Conservation (phyloP, 2,797 vertebrate genomes). For the Lates japonicus region DNA sequence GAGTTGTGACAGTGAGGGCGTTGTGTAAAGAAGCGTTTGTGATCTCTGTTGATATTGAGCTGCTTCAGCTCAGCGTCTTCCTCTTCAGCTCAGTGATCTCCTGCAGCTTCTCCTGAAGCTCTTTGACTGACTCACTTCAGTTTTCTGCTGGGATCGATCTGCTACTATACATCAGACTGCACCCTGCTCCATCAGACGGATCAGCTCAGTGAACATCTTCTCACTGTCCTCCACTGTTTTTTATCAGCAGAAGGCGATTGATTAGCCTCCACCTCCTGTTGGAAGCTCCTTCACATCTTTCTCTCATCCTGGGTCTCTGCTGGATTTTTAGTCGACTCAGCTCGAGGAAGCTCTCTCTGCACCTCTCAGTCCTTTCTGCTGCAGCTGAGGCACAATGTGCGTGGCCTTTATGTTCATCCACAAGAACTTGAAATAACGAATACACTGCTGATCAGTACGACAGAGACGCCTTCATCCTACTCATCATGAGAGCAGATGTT, state of each 20-base stretch:
- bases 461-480: conserved; percentile 29
- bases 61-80: conserved; percentile 6
- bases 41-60: conserved; percentile 28
- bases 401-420: conserved; percentile 14
- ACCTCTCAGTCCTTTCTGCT: neutral
- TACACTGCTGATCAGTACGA: conserved; percentile 5
- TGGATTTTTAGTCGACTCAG: conserved; percentile 28
- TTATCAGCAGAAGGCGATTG: conserved; percentile 32
- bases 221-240: conserved; percentile 31
- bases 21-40: conserved; percentile 21
- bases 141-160: conserved; percentile 28
- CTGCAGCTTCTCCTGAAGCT: conserved; percentile 32
- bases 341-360: conserved; percentile 24
- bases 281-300: conserved; percentile 30
- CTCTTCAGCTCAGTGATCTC: conserved; percentile 33
- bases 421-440: neutral
- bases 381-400: conserved; percentile 19
- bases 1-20: conserved; percentile 1
- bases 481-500: conserved; percentile 21
- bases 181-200: conserved; percentile 25
- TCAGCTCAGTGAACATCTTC: conserved; percentile 34
- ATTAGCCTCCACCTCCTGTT: conserved; percentile 35
- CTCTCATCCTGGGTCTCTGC: conserved; percentile 34
- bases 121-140: conserved; percentile 34
- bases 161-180: conserved; percentile 17